Evolutionary conservation across 2,113 vertebrate species (phyloP), one percentile per base, ranked within the genome.

Genomic region (Platysteira castanea): DNA sequence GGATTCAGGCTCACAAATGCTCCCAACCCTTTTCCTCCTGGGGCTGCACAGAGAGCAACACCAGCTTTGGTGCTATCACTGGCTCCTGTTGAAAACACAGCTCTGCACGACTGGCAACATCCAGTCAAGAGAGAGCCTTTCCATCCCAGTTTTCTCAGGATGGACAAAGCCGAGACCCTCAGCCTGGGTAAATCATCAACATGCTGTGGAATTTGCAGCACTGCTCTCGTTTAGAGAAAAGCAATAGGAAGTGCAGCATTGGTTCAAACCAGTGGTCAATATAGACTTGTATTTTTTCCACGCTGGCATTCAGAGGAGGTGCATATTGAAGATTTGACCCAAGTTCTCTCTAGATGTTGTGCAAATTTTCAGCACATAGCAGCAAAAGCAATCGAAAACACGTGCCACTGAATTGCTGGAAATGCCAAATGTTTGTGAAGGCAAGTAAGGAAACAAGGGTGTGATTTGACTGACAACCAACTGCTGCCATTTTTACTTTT

Each of bases 401-500:
- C 0, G 0, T 64, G 89, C 22, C 12, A 85, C 35, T 89, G 33
- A 89, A 94, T 89, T 94, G 37, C 81, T 96, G 81, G 77, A 91
- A 94, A 84, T 46, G 65, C 53, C 89, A 95, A 91, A 71, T 94
- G 44, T 96, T 94, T 97, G 87, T 76, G 69, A 95, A 87, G 70
- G 24, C 69, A 87, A 95, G 84, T 76, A 91, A 93, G 94, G 96
- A 96, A 95, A 95, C 70, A 91, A 22, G 91, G 41, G 41, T 84
- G 57, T 96, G 74, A 96, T 96, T 94, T 97, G 93, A 96, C 95
- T 96, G 95, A 96, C 96, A 97, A 96, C 91, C 81, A 89, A 91
- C 93, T 95, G 93, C 73, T 95, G 81, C 81, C 93, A 84, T 95
- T 96, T 96, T 91, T 94, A 89, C 81, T 94, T 96, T 75, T 84